These are phyloP conservation scores for Lepas anatifera DNA, from an alignment of 2,888 invertebrate genomes.

Conservation along the genomic window DNA sequence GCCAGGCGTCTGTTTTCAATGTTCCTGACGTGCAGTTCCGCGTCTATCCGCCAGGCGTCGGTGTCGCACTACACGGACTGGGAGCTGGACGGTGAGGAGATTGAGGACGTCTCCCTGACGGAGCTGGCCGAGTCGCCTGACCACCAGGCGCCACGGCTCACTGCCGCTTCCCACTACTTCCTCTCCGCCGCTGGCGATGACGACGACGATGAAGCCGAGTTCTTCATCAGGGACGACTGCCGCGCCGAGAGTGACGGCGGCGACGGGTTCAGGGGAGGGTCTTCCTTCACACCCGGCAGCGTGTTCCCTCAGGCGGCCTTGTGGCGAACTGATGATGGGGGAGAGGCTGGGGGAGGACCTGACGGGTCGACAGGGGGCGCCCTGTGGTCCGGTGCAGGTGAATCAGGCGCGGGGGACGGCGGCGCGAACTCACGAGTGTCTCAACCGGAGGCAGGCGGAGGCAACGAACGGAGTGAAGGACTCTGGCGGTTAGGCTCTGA, in stretches of 20 bases:
- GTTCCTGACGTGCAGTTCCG: no score
- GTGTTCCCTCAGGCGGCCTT: constrained; percentile 18
- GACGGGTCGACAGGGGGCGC: neutral
- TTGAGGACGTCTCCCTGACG: constrained; percentile 1
- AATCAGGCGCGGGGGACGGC: neutral
- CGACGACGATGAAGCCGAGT: constrained; percentile 46
- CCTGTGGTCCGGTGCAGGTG: neutral
- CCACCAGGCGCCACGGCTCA: neutral
- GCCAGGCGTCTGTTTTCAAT: no score
- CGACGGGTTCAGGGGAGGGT: constrained; percentile 16
- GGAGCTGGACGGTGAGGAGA: constrained; percentile 2
- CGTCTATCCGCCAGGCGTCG: neutral
- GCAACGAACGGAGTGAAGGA: neutral
- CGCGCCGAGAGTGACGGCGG: no score
- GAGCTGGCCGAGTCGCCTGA: constrained; percentile 1
- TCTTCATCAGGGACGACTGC: constrained; percentile 42
- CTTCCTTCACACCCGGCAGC: constrained; percentile 23
- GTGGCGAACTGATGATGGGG: neutral
- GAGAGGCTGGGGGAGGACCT: neutral
- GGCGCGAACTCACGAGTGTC: neutral
- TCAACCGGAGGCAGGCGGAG: neutral
- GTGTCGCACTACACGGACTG: constrained; percentile 5
- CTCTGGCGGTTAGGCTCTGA: neutral
- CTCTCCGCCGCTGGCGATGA: constrained; percentile 24
- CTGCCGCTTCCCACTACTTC: constrained; percentile 27